These are phyloP conservation scores for Apogon hyalosoma DNA, from an alignment of 2,797 vertebrate species.

Conservation along the genomic window DNA sequence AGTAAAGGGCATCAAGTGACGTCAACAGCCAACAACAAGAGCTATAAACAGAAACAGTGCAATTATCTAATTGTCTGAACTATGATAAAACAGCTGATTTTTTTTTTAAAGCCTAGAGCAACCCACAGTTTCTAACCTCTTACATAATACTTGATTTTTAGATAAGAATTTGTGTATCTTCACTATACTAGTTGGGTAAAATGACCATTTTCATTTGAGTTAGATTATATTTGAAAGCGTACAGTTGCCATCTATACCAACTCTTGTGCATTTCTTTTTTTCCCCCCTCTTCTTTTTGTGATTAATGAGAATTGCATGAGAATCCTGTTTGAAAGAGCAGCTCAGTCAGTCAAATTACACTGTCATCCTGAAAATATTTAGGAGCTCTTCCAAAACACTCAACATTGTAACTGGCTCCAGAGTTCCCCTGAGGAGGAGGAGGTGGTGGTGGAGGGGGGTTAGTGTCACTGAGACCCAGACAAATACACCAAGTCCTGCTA, in stretches of 20 bases:
- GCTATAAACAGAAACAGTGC: too few species aligned
- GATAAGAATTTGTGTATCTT: too few species aligned
- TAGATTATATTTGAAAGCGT: too few species aligned
- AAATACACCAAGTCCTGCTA: slow-evolving; percentile 68
- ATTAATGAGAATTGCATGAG: slow-evolving; percentile 59
- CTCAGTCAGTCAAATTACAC: slow-evolving; percentile 77
- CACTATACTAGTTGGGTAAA: too few species aligned
- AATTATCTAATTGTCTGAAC: too few species aligned
- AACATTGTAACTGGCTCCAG: slow-evolving; percentile 81
- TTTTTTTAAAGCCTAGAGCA: too few species aligned
- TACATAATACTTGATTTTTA: too few species aligned
- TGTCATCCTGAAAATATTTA: slow-evolving; percentile 85
- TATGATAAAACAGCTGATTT: too few species aligned
- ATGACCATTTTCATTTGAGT: too few species aligned
- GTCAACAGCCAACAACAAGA: too few species aligned
- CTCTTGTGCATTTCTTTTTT: slow-evolving; percentile 9
- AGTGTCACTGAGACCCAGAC: slow-evolving; percentile 63
- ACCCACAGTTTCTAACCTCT: too few species aligned
- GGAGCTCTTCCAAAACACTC: slow-evolving; percentile 82
- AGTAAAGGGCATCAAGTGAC: too few species aligned
- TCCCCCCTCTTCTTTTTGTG: background rate
- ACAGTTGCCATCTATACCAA: slow-evolving; percentile 20
- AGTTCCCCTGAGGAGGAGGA: slow-evolving; percentile 75
- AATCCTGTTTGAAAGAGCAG: slow-evolving; percentile 66
- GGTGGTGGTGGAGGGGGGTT: slow-evolving; percentile 38